phyloP scores from a whole-genome alignment of 2,888 invertebrate species.

The Ecliptopera silaceata region DNA sequence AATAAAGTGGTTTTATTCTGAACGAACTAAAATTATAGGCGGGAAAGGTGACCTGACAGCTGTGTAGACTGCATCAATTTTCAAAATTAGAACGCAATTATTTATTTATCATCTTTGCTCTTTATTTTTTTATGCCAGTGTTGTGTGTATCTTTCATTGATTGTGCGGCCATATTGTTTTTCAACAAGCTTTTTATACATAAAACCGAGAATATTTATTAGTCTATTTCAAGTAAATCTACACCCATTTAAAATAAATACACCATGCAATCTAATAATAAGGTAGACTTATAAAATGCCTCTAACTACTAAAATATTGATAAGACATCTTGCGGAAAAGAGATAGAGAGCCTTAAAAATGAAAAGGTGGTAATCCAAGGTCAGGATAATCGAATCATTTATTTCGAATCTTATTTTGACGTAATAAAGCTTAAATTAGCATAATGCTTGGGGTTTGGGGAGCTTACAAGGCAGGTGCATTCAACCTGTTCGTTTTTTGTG shows the following conservation, averaged over 20 bases:
- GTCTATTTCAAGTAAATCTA: too few species aligned
- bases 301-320: not conserved
- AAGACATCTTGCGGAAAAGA: conserved; percentile 17
- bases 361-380: conserved; percentile 24
- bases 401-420: conserved; percentile 15
- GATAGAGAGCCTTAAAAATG: conserved; percentile 12
- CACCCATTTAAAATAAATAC: too few species aligned
- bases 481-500: conserved; percentile 41
- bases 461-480: conserved; percentile 44
- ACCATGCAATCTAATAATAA: not conserved
- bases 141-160: too few species aligned
- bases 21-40: conserved; percentile 20
- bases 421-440: conserved; percentile 20
- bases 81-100: conserved; percentile 22
- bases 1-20: conserved; percentile 23
- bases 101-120: not conserved
- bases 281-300: not conserved
- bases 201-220: too few species aligned
- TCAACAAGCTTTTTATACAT: too few species aligned
- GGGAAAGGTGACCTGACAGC: conserved; percentile 27
- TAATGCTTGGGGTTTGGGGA: conserved; percentile 25
- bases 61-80: conserved; percentile 24
- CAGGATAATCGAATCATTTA: conserved; percentile 6
- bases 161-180: too few species aligned
- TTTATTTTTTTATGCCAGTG: not conserved